These are phyloP conservation scores for Machaerirhynchus nigripectus DNA, from an alignment of 2,113 vertebrate genomes.

Conservation along the genomic window DNA sequence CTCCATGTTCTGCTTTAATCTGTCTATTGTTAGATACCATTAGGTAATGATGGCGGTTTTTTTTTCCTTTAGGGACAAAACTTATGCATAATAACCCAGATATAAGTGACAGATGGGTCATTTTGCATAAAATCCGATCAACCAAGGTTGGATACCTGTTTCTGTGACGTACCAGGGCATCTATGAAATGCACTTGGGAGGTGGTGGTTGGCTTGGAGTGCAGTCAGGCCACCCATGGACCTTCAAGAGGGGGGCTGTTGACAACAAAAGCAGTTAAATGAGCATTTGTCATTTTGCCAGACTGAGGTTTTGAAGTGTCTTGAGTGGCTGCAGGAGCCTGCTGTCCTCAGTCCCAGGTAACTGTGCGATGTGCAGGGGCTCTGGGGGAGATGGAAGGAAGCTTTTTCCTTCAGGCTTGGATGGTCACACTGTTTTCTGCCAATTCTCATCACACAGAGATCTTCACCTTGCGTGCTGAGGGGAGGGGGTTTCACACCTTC, in stretches of 20 bases:
- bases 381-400: neutral
- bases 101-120: neutral
- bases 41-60: fast-evolving
- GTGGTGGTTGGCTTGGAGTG: neutral
- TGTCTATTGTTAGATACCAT: neutral
- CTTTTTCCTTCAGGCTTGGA: neutral
- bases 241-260: neutral
- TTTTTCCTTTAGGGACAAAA: neutral
- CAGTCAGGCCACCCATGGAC: neutral
- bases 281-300: neutral
- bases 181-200: neutral
- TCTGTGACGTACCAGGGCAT: neutral
- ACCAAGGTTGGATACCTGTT: fast-evolving
- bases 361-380: fast-evolving
- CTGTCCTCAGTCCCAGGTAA: neutral
- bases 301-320: neutral
- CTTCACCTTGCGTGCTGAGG: neutral
- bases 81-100: neutral
- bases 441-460: neutral
- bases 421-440: neutral
- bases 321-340: neutral
- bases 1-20: neutral
- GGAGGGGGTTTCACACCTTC: neutral
- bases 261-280: neutral
- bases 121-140: neutral